A percentile compares a stretch with the other conserved stretches of the same genome.
Evolutionary conservation across 2,797 vertebrate genomes (phyloP).

Genomic region (Otolemur crassicaudatus): DNA sequence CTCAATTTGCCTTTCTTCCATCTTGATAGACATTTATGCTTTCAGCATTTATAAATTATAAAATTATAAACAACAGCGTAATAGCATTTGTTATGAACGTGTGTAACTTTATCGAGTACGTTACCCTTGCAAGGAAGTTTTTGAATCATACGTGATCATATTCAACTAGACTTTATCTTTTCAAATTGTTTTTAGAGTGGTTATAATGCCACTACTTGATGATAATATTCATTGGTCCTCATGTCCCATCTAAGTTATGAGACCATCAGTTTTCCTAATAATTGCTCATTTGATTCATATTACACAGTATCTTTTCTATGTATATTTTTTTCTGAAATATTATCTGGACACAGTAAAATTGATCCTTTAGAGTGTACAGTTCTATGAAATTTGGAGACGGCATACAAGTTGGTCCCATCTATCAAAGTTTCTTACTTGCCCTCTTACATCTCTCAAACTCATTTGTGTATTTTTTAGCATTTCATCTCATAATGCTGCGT

Average conservation of each 20-base stretch:
- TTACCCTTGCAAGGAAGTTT: not conserved
- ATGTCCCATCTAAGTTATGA: not conserved
- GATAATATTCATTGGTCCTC: not conserved
- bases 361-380: not conserved
- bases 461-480: not conserved
- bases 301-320: not conserved
- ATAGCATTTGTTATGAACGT: not conserved
- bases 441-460: not conserved
- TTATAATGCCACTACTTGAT: not conserved
- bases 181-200: not conserved
- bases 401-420: not conserved
- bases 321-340: not conserved
- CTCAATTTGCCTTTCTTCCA: not conserved
- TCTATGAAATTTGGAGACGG: not conserved
- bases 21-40: not conserved
- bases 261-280: not conserved
- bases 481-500: not conserved
- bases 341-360: not conserved
- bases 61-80: not conserved
- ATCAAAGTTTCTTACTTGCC: not conserved
- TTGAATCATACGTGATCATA: not conserved
- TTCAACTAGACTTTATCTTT: not conserved
- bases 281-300: not conserved
- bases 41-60: not conserved
- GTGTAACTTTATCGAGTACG: not conserved